A percentile compares a stretch with the other conserved stretches of the same genome.
Evolutionary conservation across 2,888 invertebrate species (phyloP).

Genomic region (Acleris cristana): DNA sequence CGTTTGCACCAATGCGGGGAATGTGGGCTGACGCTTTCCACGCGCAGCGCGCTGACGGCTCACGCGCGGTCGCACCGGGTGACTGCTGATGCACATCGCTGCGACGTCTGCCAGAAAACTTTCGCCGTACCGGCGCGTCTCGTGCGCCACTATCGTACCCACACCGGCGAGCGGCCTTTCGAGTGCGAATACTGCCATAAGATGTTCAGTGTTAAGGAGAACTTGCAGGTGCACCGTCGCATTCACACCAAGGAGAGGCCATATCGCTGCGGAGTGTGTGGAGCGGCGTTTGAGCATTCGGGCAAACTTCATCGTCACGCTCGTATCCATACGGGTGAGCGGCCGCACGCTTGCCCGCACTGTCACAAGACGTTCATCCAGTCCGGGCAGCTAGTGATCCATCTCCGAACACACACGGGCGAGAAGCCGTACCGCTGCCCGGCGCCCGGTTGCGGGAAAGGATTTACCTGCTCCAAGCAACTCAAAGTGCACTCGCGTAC

Average conservation of each 20-base stretch:
- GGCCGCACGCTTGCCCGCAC: slow-evolving; percentile 94
- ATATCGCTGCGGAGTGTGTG: slow-evolving; percentile 94
- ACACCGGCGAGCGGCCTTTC: slow-evolving; percentile 95
- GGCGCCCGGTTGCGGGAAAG: slow-evolving; percentile 93
- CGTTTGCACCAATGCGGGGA: slow-evolving; percentile 85
- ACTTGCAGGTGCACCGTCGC: slow-evolving; percentile 93
- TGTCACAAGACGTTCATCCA: slow-evolving; percentile 96
- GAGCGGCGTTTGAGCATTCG: slow-evolving; percentile 94
- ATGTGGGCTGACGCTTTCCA: slow-evolving; percentile 89
- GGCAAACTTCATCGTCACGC: slow-evolving; percentile 95
- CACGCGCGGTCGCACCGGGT: slow-evolving; percentile 83
- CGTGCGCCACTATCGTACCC: slow-evolving; percentile 93
- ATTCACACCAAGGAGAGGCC: slow-evolving; percentile 97
- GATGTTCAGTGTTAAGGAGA: slow-evolving; percentile 96
- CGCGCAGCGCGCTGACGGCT: slow-evolving; percentile 90
- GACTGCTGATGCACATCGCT: slow-evolving; percentile 90
- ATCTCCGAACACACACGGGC: slow-evolving; percentile 94
- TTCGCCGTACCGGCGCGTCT: slow-evolving; percentile 95
- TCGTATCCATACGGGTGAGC: slow-evolving; percentile 95
- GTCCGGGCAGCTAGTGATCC: slow-evolving; percentile 95
- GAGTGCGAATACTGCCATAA: slow-evolving; percentile 96
- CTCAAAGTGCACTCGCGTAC: slow-evolving; percentile 95
- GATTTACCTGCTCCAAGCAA: slow-evolving; percentile 96
- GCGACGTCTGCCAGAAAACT: slow-evolving; percentile 95
- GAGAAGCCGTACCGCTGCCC: slow-evolving; percentile 93